phyloP scores from a whole-genome alignment of 1,140 invertebrate genomes.

The Streblospio benedicti region DNA sequence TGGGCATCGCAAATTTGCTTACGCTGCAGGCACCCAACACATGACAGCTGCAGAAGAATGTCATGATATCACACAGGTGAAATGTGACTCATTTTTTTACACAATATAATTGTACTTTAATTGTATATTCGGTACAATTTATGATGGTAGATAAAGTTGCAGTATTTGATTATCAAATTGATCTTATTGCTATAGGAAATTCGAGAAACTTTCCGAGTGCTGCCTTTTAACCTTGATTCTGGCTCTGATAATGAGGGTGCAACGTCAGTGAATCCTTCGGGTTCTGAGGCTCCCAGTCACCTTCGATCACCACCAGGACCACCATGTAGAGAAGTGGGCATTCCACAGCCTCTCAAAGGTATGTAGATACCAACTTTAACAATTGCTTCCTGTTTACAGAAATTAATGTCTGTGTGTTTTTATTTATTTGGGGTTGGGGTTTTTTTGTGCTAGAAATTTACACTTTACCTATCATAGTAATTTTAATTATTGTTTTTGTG shows the following conservation, averaged over 20 bases:
- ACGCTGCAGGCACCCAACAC: conserved; percentile 43
- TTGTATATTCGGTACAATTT: no score
- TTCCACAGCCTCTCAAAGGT: conserved; percentile 38
- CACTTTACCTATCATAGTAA: neutral
- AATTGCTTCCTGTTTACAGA: neutral
- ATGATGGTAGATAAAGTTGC: no score
- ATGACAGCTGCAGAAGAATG: conserved; percentile 37
- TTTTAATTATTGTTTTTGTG: neutral
- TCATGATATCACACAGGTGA: conserved; percentile 34
- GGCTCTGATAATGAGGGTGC: conserved; percentile 40
- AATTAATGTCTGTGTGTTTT: neutral
- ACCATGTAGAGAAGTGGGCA: conserved; percentile 30
- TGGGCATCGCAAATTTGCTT: conserved; percentile 42
- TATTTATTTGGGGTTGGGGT: conserved; percentile 1
- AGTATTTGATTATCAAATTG: no score
- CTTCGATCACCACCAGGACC: conserved; percentile 26
- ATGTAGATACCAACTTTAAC: neutral
- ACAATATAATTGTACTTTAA: no score
- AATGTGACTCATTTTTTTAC: no score
- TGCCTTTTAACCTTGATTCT: conserved; percentile 38
- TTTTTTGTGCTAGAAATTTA: neutral
- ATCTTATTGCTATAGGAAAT: no score
- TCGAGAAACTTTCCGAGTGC: conserved; percentile 35
- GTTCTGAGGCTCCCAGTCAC: conserved; percentile 11
- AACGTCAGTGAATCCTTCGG: conserved; percentile 11